A percentile compares a stretch with the other conserved stretches of the same genome.
Conservation (phyloP, 2,113 vertebrate genomes). For the Rhinolophus ferrumequinum region DNA sequence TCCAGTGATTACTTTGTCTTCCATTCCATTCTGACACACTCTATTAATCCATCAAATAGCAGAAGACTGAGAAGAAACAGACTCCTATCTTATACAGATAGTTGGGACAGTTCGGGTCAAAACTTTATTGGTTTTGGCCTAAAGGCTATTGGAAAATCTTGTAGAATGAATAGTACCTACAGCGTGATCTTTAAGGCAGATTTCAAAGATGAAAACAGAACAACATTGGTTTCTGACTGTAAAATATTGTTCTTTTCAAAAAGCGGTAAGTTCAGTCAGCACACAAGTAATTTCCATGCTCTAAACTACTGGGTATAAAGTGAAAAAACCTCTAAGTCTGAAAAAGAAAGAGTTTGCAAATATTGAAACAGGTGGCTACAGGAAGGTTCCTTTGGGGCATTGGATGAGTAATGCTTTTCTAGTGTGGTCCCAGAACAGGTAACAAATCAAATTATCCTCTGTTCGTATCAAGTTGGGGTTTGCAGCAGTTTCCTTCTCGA, state of each 20-base stretch:
- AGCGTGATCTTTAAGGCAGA: neutral
- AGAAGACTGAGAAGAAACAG: neutral
- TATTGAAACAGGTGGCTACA: neutral
- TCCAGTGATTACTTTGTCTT: neutral
- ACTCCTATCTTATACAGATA: neutral
- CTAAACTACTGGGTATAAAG: neutral
- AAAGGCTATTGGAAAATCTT: neutral
- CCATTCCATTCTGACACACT: neutral
- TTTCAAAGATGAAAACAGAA: neutral
- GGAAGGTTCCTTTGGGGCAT: neutral
- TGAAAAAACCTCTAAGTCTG: neutral
- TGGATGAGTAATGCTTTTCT: neutral
- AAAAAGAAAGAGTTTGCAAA: neutral
- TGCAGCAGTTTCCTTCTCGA: rapidly evolving
- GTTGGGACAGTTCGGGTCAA: neutral
- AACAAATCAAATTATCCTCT: neutral
- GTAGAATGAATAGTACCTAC: neutral
- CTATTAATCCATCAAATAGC: neutral
- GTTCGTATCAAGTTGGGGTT: neutral
- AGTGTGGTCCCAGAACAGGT: neutral
- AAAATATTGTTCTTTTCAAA: constrained; percentile 1
- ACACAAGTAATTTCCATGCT: neutral
- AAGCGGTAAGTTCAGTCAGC: neutral
- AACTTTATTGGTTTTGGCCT: neutral
- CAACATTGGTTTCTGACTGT: neutral